A percentile compares a stretch with the other conserved stretches of the same genome.
Conservation (phyloP, 35 echinoderm and acorn worm genomes). For the Eucidaris tribuloides region DNA sequence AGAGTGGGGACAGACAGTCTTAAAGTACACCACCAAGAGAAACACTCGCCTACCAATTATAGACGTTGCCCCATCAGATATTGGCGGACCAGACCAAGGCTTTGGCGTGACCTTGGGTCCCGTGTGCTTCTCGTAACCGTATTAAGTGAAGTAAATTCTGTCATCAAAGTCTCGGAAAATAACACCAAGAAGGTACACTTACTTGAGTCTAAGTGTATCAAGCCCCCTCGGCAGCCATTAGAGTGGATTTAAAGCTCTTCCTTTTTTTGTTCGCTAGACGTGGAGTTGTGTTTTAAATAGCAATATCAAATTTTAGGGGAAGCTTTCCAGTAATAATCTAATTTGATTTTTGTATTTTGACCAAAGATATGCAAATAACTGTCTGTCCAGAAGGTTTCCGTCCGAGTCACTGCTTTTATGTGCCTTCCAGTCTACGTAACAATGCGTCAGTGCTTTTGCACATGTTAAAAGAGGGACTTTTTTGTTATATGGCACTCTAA, state of each 20-base stretch:
- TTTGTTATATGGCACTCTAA: no score
- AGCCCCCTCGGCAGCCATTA: neutral
- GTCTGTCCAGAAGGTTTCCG: no score
- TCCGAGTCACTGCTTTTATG: no score
- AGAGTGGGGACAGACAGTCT: conserved; percentile 66
- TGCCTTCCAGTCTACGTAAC: no score
- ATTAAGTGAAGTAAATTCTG: neutral
- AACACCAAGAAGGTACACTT: neutral
- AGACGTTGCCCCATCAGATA: conserved; percentile 75
- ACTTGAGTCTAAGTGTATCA: neutral
- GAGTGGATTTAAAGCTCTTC: neutral
- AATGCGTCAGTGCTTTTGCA: no score
- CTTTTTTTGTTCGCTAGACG: neutral
- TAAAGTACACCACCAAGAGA: conserved; percentile 62
- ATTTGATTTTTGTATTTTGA: no score
- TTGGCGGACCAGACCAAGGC: conserved; percentile 74
- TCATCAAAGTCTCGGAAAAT: neutral
- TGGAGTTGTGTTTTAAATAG: neutral
- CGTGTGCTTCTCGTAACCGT: conserved; percentile 87
- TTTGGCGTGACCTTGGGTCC: conserved; percentile 82
- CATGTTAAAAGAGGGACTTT: no score
- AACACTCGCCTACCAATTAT: conserved; percentile 83
- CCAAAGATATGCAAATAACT: no score
- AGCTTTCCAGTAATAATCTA: neutral
- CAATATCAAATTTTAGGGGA: neutral